phyloP scores from a whole-genome alignment of 2,113 vertebrate species.

The Erythrocebus patas region DNA sequence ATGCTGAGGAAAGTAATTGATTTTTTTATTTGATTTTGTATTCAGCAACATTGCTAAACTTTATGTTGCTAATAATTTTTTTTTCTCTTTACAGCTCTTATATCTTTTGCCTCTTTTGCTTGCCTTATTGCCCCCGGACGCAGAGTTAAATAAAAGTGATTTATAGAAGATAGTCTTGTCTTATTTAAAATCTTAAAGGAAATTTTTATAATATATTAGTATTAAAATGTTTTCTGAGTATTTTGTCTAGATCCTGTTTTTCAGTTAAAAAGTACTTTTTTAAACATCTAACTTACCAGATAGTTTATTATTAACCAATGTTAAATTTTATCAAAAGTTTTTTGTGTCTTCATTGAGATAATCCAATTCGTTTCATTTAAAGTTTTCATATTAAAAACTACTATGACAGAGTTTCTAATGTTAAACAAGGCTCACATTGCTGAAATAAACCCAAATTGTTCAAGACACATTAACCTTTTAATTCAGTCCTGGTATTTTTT shows the following conservation, averaged over 20 bases:
- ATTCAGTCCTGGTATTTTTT: not conserved
- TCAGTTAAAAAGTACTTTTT: not conserved
- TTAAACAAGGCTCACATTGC: not conserved
- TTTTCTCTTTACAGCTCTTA: not conserved
- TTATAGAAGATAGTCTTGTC: not conserved
- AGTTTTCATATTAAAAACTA: not conserved
- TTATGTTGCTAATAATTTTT: not conserved
- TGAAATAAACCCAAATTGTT: not conserved
- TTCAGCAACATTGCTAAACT: not conserved
- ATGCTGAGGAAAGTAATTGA: not conserved
- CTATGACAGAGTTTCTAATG: not conserved
- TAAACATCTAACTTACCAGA: not conserved
- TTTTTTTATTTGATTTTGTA: slow-evolving; percentile 13
- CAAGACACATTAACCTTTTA: not conserved
- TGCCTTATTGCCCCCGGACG: not conserved
- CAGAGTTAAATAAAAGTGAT: not conserved
- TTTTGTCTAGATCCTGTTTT: not conserved
- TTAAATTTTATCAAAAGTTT: slow-evolving; percentile 4
- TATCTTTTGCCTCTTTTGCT: not conserved
- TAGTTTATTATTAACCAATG: not conserved
- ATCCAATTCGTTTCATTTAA: not conserved
- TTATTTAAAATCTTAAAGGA: not conserved
- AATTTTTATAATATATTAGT: not conserved
- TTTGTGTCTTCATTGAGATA: not conserved
- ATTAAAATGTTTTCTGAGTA: not conserved